Evolutionary conservation across 2,797 vertebrate species (phyloP).

Genomic region (Iguana delicatissima): DNA sequence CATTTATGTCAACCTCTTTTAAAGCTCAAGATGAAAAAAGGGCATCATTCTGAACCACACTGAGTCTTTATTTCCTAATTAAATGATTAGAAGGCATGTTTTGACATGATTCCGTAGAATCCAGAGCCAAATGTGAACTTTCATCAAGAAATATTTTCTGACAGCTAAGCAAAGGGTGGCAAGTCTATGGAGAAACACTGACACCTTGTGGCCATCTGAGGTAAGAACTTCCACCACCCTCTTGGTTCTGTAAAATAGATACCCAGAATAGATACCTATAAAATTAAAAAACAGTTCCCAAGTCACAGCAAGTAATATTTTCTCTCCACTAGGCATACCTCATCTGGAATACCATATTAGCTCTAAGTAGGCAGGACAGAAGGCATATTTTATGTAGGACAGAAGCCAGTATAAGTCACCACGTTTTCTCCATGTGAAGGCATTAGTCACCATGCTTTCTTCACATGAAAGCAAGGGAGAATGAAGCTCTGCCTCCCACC

Average conservation of each 20-base stretch:
- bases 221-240: background rate
- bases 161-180: background rate
- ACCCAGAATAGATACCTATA: background rate
- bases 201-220: conserved; percentile 62
- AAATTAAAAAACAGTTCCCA: background rate
- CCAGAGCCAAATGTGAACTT: conserved; percentile 7
- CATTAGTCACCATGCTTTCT: no score
- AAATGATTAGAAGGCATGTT: conserved; percentile 44
- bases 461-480: no score
- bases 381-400: no score
- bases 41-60: conserved; percentile 16
- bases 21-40: conserved; percentile 20
- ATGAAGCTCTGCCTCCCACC: no score
- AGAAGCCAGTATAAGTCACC: no score
- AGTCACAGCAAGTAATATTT: background rate
- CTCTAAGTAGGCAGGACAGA: background rate
- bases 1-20: background rate
- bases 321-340: background rate
- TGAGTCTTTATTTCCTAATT: conserved; percentile 30
- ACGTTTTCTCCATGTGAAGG: no score
- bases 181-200: conserved; percentile 65
- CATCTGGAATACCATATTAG: background rate
- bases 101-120: conserved; percentile 13
- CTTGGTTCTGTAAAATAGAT: background rate
- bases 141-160: conserved; percentile 25